Evolutionary conservation across 2,113 vertebrate species (phyloP).

Genomic region (Dicentrarchus labrax): DNA sequence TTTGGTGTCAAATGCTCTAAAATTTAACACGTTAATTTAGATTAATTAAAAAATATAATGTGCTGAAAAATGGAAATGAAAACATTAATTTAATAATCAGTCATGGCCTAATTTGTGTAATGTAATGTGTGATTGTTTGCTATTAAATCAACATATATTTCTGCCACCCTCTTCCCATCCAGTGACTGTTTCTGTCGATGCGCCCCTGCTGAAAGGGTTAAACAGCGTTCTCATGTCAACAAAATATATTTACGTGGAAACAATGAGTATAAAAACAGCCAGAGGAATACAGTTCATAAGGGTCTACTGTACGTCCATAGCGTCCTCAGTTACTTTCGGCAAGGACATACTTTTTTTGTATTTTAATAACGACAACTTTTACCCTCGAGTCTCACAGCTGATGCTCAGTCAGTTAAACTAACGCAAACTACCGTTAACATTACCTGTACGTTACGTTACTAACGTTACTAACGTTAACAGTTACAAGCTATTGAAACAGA

Average conservation of each 20-base stretch:
- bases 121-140: no score
- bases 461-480: neutral
- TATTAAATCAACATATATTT: no score
- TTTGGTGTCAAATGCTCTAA: no score
- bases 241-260: neutral
- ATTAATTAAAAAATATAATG: no score
- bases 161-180: no score
- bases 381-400: neutral
- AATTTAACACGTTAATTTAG: no score
- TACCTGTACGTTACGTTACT: neutral
- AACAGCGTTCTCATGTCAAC: neutral
- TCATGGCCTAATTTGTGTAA: no score
- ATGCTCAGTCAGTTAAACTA: neutral
- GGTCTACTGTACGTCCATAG: neutral
- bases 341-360: neutral
- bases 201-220: neutral
- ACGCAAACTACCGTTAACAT: neutral
- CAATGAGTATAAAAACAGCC: neutral
- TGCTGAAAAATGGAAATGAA: no score
- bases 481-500: neutral
- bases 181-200: no score
- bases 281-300: no score
- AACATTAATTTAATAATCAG: no score
- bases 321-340: neutral
- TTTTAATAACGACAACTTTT: neutral